phyloP scores from a whole-genome alignment of 2,113 vertebrate species.

The Platysternon megacephalum region DNA sequence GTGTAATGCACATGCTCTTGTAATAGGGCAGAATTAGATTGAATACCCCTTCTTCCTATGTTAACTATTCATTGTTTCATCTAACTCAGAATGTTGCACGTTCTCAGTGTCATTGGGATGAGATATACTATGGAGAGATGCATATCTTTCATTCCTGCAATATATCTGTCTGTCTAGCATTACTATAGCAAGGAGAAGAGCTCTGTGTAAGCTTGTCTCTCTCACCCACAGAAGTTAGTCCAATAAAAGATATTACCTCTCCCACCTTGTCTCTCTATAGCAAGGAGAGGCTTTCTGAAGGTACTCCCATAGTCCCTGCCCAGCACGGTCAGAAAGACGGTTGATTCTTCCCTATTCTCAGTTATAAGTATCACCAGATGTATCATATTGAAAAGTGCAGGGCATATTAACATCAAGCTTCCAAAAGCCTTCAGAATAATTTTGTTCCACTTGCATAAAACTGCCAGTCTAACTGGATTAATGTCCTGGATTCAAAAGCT shows the following conservation, averaged over 20 bases:
- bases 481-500: neutral
- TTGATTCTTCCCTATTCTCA: neutral
- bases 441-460: neutral
- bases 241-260: neutral
- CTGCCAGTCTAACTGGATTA: neutral
- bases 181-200: neutral
- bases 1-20: neutral
- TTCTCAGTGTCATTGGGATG: neutral
- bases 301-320: neutral
- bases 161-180: neutral
- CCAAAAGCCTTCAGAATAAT: neutral
- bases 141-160: accelerated
- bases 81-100: neutral
- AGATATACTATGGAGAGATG: neutral
- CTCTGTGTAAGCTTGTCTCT: neutral
- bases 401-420: neutral
- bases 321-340: neutral
- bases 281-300: neutral
- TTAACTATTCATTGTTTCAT: neutral
- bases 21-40: neutral
- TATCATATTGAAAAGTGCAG: neutral
- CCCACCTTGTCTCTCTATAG: neutral
- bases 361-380: neutral
- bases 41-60: neutral
- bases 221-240: neutral